These are phyloP conservation scores for Dicyrtoma fusca DNA, from an alignment of 2,888 invertebrate species.

Conservation along the genomic window DNA sequence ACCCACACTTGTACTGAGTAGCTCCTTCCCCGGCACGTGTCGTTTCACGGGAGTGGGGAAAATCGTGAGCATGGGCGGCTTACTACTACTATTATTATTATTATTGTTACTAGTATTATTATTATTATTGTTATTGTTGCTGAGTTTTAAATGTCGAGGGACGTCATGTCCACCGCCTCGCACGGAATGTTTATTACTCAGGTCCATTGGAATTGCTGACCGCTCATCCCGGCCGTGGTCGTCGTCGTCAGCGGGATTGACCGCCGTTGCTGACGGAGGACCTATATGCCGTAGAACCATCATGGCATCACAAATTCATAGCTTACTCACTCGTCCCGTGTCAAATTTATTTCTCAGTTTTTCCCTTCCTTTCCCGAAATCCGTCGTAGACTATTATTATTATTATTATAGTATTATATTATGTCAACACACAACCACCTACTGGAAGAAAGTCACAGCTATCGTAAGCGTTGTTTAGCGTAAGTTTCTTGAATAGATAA, in stretches of 20 bases:
- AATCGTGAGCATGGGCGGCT: constrained; percentile 39
- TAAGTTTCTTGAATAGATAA: too few species aligned
- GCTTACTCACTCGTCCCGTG: background rate
- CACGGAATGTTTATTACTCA: constrained; percentile 52
- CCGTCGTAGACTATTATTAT: background rate
- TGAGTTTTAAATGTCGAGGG: constrained; percentile 44
- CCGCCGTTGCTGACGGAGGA: constrained; percentile 44
- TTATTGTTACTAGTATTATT: constrained; percentile 43
- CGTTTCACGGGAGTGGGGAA: constrained; percentile 25
- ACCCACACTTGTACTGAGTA: constrained; percentile 7
- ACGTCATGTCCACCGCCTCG: constrained; percentile 25
- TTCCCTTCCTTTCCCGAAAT: background rate
- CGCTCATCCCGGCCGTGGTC: constrained; percentile 32
- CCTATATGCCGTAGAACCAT: constrained; percentile 57
- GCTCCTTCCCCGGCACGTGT: constrained; percentile 7
- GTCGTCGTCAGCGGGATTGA: constrained; percentile 45
- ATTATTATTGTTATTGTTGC: constrained; percentile 49
- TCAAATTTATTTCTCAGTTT: background rate
- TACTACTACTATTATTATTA: constrained; percentile 48
- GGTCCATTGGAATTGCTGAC: constrained; percentile 52
- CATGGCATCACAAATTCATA: constrained; percentile 52
- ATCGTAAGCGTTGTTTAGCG: too few species aligned
- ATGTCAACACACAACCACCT: too few species aligned
- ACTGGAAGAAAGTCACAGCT: too few species aligned
- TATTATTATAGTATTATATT: too few species aligned